Evolutionary conservation across 2,888 invertebrate genomes (phyloP).

Genomic region (Melinaea marsaeus): DNA sequence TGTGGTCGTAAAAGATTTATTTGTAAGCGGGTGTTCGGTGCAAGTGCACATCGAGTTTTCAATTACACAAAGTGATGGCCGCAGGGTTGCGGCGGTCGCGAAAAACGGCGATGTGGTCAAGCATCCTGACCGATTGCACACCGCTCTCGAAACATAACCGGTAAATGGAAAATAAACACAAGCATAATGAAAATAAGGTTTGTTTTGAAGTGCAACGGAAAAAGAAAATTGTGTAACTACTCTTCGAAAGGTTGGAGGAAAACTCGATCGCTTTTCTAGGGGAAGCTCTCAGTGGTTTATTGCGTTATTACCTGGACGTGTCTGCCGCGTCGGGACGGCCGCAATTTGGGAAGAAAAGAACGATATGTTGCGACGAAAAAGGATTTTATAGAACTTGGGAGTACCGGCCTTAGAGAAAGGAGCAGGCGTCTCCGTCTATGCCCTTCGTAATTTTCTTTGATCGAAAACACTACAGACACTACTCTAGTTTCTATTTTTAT

Average conservation of each 20-base stretch:
- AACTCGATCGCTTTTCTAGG: conserved; percentile 76
- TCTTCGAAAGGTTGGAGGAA: conserved; percentile 73
- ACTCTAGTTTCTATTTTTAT: conserved; percentile 67
- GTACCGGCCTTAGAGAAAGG: conserved; percentile 53
- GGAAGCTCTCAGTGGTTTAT: conserved; percentile 77
- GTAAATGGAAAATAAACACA: conserved; percentile 50
- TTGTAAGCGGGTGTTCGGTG: conserved; percentile 64
- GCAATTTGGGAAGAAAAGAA: conserved; percentile 73
- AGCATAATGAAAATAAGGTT: conserved; percentile 54
- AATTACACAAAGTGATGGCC: conserved; percentile 76
- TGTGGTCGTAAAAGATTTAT: conserved; percentile 57
- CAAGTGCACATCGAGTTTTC: conserved; percentile 75
- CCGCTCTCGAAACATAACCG: conserved; percentile 45
- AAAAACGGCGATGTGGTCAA: conserved; percentile 67
- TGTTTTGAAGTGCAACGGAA: conserved; percentile 44
- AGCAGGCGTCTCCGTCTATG: conserved; percentile 55
- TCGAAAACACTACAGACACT: conserved; percentile 65
- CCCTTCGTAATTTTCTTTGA: conserved; percentile 71
- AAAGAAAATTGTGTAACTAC: conserved; percentile 63
- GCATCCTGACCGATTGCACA: conserved; percentile 65
- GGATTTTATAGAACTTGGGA: conserved; percentile 69
- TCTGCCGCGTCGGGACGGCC: conserved; percentile 71
- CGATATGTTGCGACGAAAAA: conserved; percentile 71
- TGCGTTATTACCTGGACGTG: conserved; percentile 78
- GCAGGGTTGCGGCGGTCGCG: conserved; percentile 61